Percentiles rank a stretch among this genome's conserved stretches.
Evolutionary conservation across 2,888 invertebrate genomes (phyloP).

Genomic region (Steinernema hermaphroditum): DNA sequence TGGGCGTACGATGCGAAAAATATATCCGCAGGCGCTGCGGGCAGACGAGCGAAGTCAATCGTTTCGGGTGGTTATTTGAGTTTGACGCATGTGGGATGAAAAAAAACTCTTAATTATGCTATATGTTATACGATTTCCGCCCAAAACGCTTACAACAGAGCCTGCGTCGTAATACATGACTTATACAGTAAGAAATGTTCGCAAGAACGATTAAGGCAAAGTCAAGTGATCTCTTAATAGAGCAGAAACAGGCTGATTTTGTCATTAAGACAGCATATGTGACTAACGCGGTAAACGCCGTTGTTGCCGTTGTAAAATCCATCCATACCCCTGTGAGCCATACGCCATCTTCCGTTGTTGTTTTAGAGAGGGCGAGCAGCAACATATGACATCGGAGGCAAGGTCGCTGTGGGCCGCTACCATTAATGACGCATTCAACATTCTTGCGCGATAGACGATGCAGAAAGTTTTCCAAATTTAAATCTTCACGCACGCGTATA

Average conservation of each 20-base stretch:
- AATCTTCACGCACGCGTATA: not conserved
- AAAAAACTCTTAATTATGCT: conserved; percentile 1
- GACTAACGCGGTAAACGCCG: too few relatives aligned
- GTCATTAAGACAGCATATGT: too few relatives aligned
- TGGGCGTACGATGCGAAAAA: conserved; percentile 26
- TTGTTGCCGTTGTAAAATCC: conserved; percentile 13
- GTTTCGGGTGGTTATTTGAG: not conserved
- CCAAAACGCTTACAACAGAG: too few relatives aligned
- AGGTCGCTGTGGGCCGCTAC: conserved; percentile 8
- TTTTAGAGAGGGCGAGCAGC: conserved; percentile 12
- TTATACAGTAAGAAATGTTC: too few relatives aligned
- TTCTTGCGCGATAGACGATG: not conserved
- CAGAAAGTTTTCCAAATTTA: not conserved
- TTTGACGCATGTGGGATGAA: not conserved
- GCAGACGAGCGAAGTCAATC: not conserved
- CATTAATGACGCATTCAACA: not conserved
- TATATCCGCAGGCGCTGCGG: conserved; percentile 12
- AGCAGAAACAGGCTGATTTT: not conserved
- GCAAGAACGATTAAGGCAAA: too few relatives aligned
- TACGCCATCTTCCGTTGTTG: not conserved
- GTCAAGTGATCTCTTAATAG: too few relatives aligned
- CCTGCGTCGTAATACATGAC: not conserved
- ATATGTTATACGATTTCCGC: not conserved
- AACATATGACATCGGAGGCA: conserved; percentile 20
- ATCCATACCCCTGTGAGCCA: not conserved